These are phyloP conservation scores for Diabrotica undecimpunctata DNA, from an alignment of 1,140 invertebrate genomes.

Conservation along the genomic window DNA sequence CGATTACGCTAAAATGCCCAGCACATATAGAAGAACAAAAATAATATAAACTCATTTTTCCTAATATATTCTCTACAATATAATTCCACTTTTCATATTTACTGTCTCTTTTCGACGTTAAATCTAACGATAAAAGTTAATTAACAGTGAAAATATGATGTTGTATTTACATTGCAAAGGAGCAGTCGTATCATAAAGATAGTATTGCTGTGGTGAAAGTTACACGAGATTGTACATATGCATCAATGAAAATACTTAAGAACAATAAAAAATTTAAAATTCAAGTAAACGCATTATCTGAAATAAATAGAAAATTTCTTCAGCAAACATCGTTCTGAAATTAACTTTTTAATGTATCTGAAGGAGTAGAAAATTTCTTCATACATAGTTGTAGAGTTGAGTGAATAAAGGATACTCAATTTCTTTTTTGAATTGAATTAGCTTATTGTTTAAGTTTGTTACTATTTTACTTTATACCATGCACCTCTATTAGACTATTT, in stretches of 20 bases:
- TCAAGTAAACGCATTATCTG: background rate
- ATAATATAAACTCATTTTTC: background rate
- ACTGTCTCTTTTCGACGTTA: background rate
- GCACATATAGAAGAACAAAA: no score
- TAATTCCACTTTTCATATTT: background rate
- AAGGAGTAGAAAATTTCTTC: background rate
- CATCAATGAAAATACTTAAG: background rate
- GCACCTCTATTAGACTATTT: no score
- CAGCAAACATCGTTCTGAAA: background rate
- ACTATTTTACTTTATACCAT: no score
- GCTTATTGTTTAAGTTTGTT: no score
- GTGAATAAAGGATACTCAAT: no score
- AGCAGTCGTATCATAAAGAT: background rate
- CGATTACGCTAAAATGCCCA: no score
- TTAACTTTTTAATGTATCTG: background rate
- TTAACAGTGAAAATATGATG: background rate
- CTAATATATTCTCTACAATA: background rate
- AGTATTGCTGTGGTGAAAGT: background rate
- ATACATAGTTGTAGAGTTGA: no score
- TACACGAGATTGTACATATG: background rate
- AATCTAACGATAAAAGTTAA: background rate
- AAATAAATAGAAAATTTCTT: background rate
- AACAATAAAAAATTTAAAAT: background rate
- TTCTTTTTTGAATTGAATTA: no score
- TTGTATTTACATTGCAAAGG: background rate